phyloP scores from a whole-genome alignment of 2,888 invertebrate genomes.

The Mimumesa dahlbomi region DNA sequence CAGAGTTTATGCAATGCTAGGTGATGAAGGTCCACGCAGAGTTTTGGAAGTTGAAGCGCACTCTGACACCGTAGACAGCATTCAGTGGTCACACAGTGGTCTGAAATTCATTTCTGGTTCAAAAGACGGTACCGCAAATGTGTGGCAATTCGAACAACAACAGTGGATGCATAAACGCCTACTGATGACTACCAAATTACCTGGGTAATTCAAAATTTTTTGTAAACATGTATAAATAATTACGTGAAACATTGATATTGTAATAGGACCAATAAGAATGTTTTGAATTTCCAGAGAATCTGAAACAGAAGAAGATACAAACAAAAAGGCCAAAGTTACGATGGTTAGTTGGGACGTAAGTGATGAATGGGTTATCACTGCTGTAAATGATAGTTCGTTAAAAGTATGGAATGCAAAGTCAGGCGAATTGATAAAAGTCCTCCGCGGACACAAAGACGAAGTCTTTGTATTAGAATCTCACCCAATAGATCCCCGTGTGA shows the following conservation, averaged over 20 bases:
- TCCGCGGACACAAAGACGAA: conserved; percentile 94
- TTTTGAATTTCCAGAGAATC: conserved; percentile 72
- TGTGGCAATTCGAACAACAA: conserved; percentile 95
- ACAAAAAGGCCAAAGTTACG: conserved; percentile 89
- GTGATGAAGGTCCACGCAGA: conserved; percentile 88
- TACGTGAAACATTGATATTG: neutral
- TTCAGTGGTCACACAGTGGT: conserved; percentile 95
- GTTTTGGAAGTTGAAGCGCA: conserved; percentile 85
- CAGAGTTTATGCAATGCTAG: conserved; percentile 91
- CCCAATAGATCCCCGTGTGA: conserved; percentile 90
- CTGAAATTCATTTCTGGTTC: conserved; percentile 96
- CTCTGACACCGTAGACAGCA: conserved; percentile 95
- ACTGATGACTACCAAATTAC: conserved; percentile 85
- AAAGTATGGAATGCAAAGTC: conserved; percentile 91
- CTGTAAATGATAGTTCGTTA: conserved; percentile 92
- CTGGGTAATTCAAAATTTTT: conserved; percentile 79
- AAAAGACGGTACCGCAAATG: conserved; percentile 96
- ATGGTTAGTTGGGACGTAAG: conserved; percentile 98
- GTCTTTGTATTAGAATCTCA: conserved; percentile 96
- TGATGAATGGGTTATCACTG: conserved; percentile 93
- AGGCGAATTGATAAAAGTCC: conserved; percentile 84
- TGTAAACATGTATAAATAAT: conserved; percentile 2
- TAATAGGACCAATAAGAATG: neutral
- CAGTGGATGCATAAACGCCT: conserved; percentile 92
- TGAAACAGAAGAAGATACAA: conserved; percentile 81